These are phyloP conservation scores for Pelodytes ibericus DNA, from an alignment of 2,797 vertebrate species.

Conservation along the genomic window DNA sequence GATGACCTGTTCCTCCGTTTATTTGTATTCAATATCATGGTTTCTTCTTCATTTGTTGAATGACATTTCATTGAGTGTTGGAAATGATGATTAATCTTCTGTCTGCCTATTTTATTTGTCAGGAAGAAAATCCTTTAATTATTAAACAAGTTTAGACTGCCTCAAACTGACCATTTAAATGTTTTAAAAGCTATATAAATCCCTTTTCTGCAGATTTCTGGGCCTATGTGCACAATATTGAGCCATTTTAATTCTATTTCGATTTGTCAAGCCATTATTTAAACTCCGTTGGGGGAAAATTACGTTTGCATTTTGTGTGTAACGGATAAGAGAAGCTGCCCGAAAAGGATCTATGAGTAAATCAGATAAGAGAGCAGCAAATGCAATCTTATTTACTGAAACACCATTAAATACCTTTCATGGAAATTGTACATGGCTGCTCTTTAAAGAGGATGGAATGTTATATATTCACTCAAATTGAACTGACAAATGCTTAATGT, in stretches of 20 bases:
- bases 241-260: not conserved
- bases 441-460: too few species aligned
- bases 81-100: conserved; percentile 36
- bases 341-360: too few species aligned
- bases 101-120: conserved; percentile 51
- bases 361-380: too few species aligned
- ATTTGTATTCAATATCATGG: conserved; percentile 19
- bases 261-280: not conserved
- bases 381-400: too few species aligned
- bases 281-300: not conserved
- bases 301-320: not conserved
- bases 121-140: conserved; percentile 59
- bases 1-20: too few species aligned
- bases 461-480: too few species aligned
- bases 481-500: too few species aligned
- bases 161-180: conserved; percentile 15
- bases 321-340: too few species aligned
- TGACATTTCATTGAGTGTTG: conserved; percentile 30
- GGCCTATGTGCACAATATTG: not conserved
- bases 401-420: too few species aligned
- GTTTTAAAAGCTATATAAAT: conserved; percentile 6
- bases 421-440: too few species aligned
- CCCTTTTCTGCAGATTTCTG: conserved; percentile 31
- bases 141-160: conserved; percentile 18
- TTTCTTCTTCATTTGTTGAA: conserved; percentile 8